Conservation (phyloP, 2,888 invertebrate species). For the Ichneumon xanthorius region DNA sequence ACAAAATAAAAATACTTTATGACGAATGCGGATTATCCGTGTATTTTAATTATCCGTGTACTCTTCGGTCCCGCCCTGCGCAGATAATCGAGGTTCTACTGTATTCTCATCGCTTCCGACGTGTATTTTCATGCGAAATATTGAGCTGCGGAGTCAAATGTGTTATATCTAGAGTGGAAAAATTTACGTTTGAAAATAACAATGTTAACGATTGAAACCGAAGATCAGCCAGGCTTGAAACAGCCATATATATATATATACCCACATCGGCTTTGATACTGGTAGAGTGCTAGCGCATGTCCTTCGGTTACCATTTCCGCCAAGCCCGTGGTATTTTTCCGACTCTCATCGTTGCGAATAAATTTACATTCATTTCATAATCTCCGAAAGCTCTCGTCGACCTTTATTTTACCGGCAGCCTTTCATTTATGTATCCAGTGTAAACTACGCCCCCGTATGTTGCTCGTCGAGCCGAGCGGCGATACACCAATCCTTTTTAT, state of each 20-base stretch:
- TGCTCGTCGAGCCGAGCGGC: not conserved
- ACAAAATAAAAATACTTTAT: no score
- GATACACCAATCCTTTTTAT: not conserved
- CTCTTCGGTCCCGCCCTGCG: no score
- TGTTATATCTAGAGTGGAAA: no score
- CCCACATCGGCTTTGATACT: slow-evolving; percentile 10
- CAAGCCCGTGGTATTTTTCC: slow-evolving; percentile 37
- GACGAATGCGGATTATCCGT: no score
- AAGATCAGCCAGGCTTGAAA: not conserved
- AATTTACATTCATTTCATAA: slow-evolving; percentile 39
- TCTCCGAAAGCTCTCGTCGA: slow-evolving; percentile 30
- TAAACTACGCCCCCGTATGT: slow-evolving; percentile 6
- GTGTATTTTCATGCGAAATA: no score
- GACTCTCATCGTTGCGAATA: slow-evolving; percentile 25
- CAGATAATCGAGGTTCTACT: no score
- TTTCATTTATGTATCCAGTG: slow-evolving; percentile 6
- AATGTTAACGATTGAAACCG: not conserved
- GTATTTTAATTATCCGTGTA: no score
- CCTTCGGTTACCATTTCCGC: slow-evolving; percentile 34
- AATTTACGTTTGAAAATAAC: not conserved
- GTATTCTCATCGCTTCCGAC: no score
- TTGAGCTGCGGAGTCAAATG: no score
- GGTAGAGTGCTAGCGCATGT: not conserved
- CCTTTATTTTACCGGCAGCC: slow-evolving; percentile 16
- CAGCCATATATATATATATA: not conserved